phyloP scores from a whole-genome alignment of 2,797 vertebrate species.

The Hyperoplus lanceolatus region DNA sequence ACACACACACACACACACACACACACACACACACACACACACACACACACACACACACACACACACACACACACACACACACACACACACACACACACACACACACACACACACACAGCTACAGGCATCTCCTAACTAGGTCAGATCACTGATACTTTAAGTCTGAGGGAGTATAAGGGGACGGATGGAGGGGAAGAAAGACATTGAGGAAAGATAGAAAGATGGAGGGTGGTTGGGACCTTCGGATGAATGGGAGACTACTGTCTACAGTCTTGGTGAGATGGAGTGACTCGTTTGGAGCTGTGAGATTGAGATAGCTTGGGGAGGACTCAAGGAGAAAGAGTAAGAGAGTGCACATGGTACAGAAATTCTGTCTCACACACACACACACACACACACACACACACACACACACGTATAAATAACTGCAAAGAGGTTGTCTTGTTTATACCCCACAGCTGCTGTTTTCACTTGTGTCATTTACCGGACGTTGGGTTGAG shows the following conservation, averaged over 20 bases:
- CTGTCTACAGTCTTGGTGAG: slow-evolving; percentile 61
- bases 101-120: slow-evolving; percentile 60
- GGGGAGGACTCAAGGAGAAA: slow-evolving; percentile 22
- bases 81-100: slow-evolving; percentile 46
- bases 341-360: neutral
- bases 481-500: slow-evolving; percentile 56
- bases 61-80: slow-evolving; percentile 20
- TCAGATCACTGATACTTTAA: slow-evolving; percentile 79
- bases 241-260: slow-evolving; percentile 51
- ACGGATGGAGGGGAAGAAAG: slow-evolving; percentile 54
- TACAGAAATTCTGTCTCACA: neutral
- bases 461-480: slow-evolving; percentile 65
- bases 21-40: slow-evolving; percentile 48
- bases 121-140: slow-evolving; percentile 78
- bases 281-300: slow-evolving; percentile 57
- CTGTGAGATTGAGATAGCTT: slow-evolving; percentile 55
- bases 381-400: neutral
- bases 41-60: slow-evolving; percentile 41
- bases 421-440: slow-evolving; percentile 58
- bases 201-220: slow-evolving; percentile 75
- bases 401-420: slow-evolving; percentile 37
- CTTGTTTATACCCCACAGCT: slow-evolving; percentile 69
- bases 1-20: slow-evolving; percentile 53
- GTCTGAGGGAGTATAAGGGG: slow-evolving; percentile 52
- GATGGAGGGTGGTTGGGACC: slow-evolving; percentile 63